Base-by-base conservation (phyloP, 2,113 vertebrate genomes). In the Paraplagusia blochii region DNA sequence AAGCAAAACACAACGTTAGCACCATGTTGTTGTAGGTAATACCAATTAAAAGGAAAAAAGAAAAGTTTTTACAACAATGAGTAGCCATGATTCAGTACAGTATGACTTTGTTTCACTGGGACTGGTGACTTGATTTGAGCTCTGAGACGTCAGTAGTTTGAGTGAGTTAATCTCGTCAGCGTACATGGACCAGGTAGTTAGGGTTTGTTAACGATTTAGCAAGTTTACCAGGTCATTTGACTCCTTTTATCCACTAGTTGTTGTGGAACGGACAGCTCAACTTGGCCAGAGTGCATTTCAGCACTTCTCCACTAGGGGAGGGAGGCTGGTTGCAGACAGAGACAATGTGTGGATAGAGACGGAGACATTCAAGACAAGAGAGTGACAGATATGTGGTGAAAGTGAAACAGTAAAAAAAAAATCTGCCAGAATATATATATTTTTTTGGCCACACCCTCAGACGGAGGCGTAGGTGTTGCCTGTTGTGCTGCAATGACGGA, bases 401-500 rank as follows among this genome's bases (percentile, higher is more conserved):
- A 59, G 66, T 38, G 55, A 69, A 66, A 66, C 38, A 34, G 72
- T 19, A 39, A 65, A 45, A 40, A 38, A 9, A 60, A 72, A 66
- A 67, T 3, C 33, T 72, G 61, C 55, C 58, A 43, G 59, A 38
- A 50, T 12, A 22, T 16, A 58, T n/a, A n/a, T n/a, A n/a, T n/a
- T 57, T 1, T 12, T 60, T 57, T 16, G 9, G 22, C 67, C 47
- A 65, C 55, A 54, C 38, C 43, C 65, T 91, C 87, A 91, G 63
- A 92, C 91, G 0, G 91, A 90, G 79, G 90, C 87, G 44, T 91
- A 91, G 12, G 87, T 90, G 83, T 90, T 92, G 68, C 89, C 90
- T 3, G 89, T 82, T 69, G 88, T 66, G 81, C 88, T 81, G 87
- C 90, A 91, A 80, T 90, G 91, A 66, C 90, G 91, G 64, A 92